A percentile compares a stretch with the other conserved stretches of the same genome.
Evolutionary conservation across 2,797 vertebrate species (phyloP).

Genomic region (Mionectes olivaceus): DNA sequence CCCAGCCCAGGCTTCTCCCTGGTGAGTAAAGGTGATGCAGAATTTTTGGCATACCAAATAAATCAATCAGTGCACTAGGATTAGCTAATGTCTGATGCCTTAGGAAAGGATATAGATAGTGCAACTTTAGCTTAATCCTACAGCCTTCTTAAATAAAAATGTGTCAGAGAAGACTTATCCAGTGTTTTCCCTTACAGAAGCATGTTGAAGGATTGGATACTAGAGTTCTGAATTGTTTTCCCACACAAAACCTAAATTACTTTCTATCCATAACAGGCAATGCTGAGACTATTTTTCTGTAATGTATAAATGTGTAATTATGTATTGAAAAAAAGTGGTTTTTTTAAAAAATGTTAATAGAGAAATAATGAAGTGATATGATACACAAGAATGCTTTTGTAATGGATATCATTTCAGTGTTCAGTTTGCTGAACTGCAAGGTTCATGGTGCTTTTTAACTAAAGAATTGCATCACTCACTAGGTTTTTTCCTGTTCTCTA

Average conservation of each 20-base stretch:
- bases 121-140: not conserved
- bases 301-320: not conserved
- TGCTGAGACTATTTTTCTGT: not conserved
- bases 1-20: not conserved
- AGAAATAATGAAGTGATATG: not conserved
- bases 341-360: not conserved
- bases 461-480: not conserved
- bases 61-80: not conserved
- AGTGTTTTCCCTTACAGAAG: not conserved
- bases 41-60: constrained; percentile 8
- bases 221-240: not conserved
- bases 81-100: not conserved
- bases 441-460: not conserved
- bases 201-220: not conserved
- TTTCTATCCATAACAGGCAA: not conserved
- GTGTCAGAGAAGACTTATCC: not conserved
- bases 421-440: not conserved
- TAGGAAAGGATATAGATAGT: not conserved
- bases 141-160: not conserved
- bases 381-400: not conserved
- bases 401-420: not conserved
- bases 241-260: not conserved
- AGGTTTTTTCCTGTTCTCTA: not conserved
- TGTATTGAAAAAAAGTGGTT: not conserved
- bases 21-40: not conserved